These are phyloP conservation scores for Helobdella robusta DNA, from an alignment of 2,888 invertebrate species.

Conservation along the genomic window DNA sequence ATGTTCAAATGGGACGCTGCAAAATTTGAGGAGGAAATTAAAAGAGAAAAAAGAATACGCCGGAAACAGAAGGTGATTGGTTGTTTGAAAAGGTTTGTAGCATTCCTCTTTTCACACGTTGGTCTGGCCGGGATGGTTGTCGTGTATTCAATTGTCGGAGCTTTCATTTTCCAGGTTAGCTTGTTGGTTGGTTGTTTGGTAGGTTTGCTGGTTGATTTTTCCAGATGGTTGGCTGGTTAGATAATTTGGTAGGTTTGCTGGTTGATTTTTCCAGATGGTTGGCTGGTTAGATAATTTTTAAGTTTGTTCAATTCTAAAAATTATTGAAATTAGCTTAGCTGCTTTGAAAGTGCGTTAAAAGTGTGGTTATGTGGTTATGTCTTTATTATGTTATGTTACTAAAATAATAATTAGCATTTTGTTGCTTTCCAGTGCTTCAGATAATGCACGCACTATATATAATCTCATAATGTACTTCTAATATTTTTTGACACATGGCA, in stretches of 20 bases:
- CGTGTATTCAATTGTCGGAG: constrained; percentile 78
- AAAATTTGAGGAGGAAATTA: constrained; percentile 31
- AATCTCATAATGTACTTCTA: too few species aligned
- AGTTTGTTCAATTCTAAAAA: too few species aligned
- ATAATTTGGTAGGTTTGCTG: not conserved
- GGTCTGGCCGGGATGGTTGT: constrained; percentile 69
- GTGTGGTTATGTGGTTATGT: too few species aligned
- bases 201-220: not conserved
- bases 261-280: too few species aligned
- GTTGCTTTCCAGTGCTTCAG: too few species aligned
- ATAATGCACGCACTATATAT: too few species aligned
- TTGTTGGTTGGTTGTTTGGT: not conserved
- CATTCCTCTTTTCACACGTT: constrained; percentile 93
- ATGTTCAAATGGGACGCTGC: constrained; percentile 26
- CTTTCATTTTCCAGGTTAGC: constrained; percentile 67
- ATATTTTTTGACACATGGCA: too few species aligned
- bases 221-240: not conserved
- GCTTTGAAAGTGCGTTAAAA: too few species aligned
- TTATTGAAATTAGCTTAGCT: too few species aligned
- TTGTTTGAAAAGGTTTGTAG: constrained; percentile 60
- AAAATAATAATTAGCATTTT: too few species aligned
- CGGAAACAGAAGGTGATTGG: constrained; percentile 37
- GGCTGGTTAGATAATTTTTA: not conserved
- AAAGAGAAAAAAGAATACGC: constrained; percentile 31
- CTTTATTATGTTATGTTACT: too few species aligned